Conservation (phyloP, 2,888 invertebrate genomes). For the Colletes collaris region DNA sequence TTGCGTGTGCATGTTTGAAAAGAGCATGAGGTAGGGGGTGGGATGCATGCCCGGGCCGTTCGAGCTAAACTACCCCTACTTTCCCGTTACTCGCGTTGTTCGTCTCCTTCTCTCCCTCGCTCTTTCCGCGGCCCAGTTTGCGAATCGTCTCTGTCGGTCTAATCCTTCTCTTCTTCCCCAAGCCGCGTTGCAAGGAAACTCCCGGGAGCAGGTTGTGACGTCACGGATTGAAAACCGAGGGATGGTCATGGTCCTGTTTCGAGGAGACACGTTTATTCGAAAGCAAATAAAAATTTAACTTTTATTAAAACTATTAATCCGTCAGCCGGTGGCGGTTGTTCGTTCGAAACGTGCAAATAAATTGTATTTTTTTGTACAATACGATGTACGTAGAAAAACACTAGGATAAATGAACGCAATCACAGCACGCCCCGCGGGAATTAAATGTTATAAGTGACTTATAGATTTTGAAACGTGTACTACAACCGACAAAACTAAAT, state of each 20-base stretch:
- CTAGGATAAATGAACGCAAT: too few relatives aligned
- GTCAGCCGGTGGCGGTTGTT: too few relatives aligned
- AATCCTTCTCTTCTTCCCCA: conserved; percentile 40
- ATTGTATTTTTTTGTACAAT: too few relatives aligned
- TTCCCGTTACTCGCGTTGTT: conserved; percentile 35
- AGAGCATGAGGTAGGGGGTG: conserved; percentile 35
- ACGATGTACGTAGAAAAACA: too few relatives aligned
- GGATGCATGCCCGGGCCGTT: conserved; percentile 71
- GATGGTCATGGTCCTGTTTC: conserved; percentile 58
- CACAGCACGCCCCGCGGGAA: too few relatives aligned
- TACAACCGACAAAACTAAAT: too few relatives aligned
- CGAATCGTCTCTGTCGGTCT: conserved; percentile 28
- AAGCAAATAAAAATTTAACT: too few relatives aligned
- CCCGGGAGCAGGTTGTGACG: conserved; percentile 62
- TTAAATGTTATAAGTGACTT: too few relatives aligned
- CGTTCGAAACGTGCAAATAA: too few relatives aligned
- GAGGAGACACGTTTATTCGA: conserved; percentile 2
- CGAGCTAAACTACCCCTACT: conserved; percentile 73
- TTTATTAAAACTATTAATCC: too few relatives aligned
- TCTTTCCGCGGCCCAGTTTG: conserved; percentile 46
- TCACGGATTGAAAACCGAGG: conserved; percentile 46
- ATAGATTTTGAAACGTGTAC: too few relatives aligned
- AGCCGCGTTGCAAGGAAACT: conserved; percentile 53
- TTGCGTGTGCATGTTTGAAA: conserved; percentile 33
- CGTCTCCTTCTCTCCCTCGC: conserved; percentile 21